Evolutionary conservation across 1,140 invertebrate species (phyloP), one percentile per base, ranked within the genome.

Genomic region (Vollenhovia emeryi): DNA sequence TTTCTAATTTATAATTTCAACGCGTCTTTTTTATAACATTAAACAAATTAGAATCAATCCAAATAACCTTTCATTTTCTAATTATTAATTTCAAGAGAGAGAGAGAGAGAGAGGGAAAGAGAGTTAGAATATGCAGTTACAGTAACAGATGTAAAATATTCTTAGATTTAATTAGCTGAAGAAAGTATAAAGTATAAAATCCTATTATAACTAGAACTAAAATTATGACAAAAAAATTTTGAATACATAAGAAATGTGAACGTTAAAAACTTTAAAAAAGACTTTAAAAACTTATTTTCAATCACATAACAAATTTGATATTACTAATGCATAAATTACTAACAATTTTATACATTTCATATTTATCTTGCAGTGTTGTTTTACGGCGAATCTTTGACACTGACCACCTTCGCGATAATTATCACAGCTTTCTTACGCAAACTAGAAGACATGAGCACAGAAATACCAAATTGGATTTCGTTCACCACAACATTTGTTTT

Each of bases 361-460:
- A 3, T 45, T 27, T 33, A 27, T 68, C 1, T 93, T 87, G 18
- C 66, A 87, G 95, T 96, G 13, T 64, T 95, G 7, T 95, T 95
- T 50, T 96, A 95, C 76, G 91, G 94, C 24, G 93, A 93, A 75
- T 95, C 95, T 0, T 78, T 96, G 62, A 82, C 92, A 1, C 60
- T 96, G 64, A 93, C 95, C n/a, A 89, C 90, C 2, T 89, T 95
- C 13, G 95, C 94, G 0, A 87, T 96, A 75, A 84, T 95, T 1
- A 43, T 95, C 3, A 95, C 95, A 5, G 93, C 93, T 0, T 4
- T 95, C 4, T 87, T 95, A 4, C 91, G 93, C 4, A 94, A 94
- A 87, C 59, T 94, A 24, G 89, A 93, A 85, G 66, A 75, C 5
- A 87, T 88, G 27, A 91, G 43, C 57, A 74, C 79, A 2, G 48